These are phyloP conservation scores for Chinchilla lanigera DNA, from an alignment of 2,113 vertebrate genomes.

Conservation along the genomic window DNA sequence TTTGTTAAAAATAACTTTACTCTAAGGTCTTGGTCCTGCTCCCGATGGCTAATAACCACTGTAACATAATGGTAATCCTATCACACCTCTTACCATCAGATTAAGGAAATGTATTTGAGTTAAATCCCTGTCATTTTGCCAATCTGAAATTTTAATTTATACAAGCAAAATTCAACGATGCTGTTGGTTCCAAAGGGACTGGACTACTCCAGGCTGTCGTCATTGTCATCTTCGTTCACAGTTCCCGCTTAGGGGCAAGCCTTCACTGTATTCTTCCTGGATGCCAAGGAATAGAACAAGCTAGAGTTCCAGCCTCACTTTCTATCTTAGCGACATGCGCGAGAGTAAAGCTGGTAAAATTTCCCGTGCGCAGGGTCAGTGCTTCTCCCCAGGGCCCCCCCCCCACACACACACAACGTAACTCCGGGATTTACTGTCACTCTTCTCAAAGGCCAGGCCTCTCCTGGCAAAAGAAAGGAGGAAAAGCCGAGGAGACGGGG, in stretches of 20 bases:
- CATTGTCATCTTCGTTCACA: background rate
- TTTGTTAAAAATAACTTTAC: constrained; percentile 18
- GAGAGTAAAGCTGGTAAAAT: background rate
- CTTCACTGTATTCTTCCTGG: background rate
- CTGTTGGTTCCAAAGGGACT: constrained; percentile 4
- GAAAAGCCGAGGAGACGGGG: background rate
- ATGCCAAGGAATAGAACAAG: background rate
- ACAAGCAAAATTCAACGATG: constrained; percentile 25
- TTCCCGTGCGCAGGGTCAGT: background rate
- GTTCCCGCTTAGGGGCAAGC: background rate
- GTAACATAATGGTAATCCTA: background rate
- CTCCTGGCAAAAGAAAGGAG: background rate
- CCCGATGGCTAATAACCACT: background rate
- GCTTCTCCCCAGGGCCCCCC: background rate
- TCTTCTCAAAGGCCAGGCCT: background rate
- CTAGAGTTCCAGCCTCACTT: background rate
- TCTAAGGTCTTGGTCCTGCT: background rate
- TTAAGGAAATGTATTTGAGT: background rate
- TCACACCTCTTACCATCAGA: background rate
- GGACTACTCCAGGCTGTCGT: background rate
- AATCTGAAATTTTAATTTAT: background rate
- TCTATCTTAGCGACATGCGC: background rate
- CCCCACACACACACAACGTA: background rate
- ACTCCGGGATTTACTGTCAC: background rate
- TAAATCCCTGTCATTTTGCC: constrained; percentile 16